A percentile compares a stretch with the other conserved stretches of the same genome.
Evolutionary conservation across 1,140 invertebrate species (phyloP).

Genomic region (Lepidotrigona ventralis): DNA sequence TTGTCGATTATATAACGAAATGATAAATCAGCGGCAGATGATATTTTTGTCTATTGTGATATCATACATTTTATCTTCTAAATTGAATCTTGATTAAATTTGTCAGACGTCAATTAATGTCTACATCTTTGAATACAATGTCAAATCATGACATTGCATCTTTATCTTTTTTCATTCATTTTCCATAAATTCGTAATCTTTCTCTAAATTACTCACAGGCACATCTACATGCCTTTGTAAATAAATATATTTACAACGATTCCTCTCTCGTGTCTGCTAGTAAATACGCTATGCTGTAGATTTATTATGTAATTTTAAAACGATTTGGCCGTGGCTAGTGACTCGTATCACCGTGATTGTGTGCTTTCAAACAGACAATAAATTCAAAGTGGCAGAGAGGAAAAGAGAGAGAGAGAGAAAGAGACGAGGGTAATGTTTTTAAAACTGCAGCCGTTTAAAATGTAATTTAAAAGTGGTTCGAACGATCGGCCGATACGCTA

Average conservation of each 20-base stretch:
- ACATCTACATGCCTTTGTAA: not conserved
- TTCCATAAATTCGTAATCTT: no score
- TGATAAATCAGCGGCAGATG: no score
- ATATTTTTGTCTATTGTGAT: no score
- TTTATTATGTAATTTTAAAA: constrained; percentile 51
- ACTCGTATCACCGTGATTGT: constrained; percentile 22
- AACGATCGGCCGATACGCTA: not conserved
- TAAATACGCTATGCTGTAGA: not conserved
- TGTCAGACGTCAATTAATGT: no score
- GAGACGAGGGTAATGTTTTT: constrained; percentile 4
- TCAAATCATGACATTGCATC: no score
- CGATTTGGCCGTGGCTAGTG: constrained; percentile 27
- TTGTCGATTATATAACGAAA: no score
- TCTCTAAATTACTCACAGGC: not conserved
- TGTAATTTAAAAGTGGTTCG: constrained; percentile 15
- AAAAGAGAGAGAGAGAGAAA: no score
- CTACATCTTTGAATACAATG: no score
- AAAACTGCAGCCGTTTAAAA: constrained; percentile 3
- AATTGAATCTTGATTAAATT: no score
- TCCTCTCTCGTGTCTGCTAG: constrained; percentile 2
- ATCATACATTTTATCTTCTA: no score
- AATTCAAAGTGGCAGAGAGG: constrained; percentile 42
- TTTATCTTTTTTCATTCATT: no score
- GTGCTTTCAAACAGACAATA: constrained; percentile 37
- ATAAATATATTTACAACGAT: constrained; percentile 26